Base-by-base conservation (phyloP, 2,888 invertebrate genomes). In the Pyralis farinalis region DNA sequence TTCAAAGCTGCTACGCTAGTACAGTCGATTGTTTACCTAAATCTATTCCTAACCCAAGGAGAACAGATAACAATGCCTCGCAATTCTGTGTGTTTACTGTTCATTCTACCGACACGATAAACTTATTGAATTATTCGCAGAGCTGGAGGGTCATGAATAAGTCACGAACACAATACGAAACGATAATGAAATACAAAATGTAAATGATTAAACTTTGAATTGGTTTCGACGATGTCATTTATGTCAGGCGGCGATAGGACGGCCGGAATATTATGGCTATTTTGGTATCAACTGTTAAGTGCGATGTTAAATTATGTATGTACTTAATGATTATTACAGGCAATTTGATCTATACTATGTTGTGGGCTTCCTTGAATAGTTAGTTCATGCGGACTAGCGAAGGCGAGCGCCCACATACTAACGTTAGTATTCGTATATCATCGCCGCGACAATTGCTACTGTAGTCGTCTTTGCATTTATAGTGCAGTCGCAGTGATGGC, bases 101-200 rank as follows among this genome's bases (percentile, higher is more conserved):
- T 25, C 25, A 25, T 20, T 37, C 36, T 16, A 28, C 28, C 36
- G 29, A 22, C 30, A 11, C 30, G 30, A 37, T 30, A 27, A 30
- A 37, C 37, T 37, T 37, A 31, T 30, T 37, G 37, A 37, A 37
- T 37, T 37, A 37, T 31, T 30, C 6, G 20, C 5, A 37, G 31
- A 21, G 22, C 12, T 20, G 21, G 32, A 20, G 20, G 37, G 21
- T 37, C 25, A 12, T 31, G 20, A 37, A 37, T 31, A 37, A 31
- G 37, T 37, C 21, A 37, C 20, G 12, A 21, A 37, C 7, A 37
- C 37, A 30, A 37, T 31, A 8, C 29, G 25, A 20, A 29, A 30
- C 30, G 36, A 16, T 32, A 27, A 36, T 35, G 35, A 37, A 37
- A 37, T 21, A 37, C 37, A 12, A 30, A 37, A 37, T 37, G 21